phyloP scores from a whole-genome alignment of 2,888 invertebrate species.

The Patella ulyssiponensis region DNA sequence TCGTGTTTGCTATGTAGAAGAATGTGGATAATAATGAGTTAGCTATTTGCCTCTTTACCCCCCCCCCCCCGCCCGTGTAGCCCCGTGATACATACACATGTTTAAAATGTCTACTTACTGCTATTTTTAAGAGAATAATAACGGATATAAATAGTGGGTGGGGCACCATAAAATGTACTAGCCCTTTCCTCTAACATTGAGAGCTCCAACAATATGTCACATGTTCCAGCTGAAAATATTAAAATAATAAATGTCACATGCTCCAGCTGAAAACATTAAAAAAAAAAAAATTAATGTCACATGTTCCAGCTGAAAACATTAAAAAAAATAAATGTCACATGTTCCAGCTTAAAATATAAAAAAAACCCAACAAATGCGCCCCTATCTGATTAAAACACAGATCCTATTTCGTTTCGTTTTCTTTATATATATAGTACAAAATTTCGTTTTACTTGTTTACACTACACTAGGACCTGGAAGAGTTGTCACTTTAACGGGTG shows the following conservation, averaged over 20 bases:
- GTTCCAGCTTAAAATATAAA: not conserved
- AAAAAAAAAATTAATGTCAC: not conserved
- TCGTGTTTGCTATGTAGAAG: no score
- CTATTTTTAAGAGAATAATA: not conserved
- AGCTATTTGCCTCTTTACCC: no score
- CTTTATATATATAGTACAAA: no score
- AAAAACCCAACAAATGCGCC: not conserved
- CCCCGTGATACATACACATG: no score
- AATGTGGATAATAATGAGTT: no score
- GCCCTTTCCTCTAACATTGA: not conserved
- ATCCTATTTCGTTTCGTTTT: no score
- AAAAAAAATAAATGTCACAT: not conserved
- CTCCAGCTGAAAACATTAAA: not conserved
- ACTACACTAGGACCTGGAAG: no score
- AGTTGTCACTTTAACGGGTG: no score
- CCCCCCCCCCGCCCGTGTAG: no score
- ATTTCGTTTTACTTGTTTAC: no score
- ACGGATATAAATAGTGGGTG: not conserved
- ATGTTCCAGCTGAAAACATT: not conserved
- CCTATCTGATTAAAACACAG: no score
- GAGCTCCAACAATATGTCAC: not conserved
- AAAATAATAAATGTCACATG: not conserved
- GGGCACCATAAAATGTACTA: conserved; percentile 4
- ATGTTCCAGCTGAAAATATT: not conserved
- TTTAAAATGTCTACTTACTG: not conserved